These are phyloP conservation scores for Sitophilus oryzae DNA, from an alignment of 1,140 invertebrate genomes.

Conservation along the genomic window DNA sequence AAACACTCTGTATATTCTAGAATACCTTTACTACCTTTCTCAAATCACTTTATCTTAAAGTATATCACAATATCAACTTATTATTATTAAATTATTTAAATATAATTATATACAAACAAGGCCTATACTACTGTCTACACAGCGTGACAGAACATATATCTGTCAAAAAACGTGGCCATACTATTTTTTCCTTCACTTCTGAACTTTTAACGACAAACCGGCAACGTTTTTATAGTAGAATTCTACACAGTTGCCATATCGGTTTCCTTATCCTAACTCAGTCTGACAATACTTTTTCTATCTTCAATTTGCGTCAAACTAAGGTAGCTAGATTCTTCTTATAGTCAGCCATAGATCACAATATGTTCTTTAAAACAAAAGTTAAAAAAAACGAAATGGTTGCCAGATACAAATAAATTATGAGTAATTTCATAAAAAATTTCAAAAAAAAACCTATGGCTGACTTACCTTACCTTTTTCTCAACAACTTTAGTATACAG, in stretches of 20 bases:
- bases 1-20: neutral
- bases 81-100: no score
- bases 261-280: neutral
- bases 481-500: neutral
- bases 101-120: neutral
- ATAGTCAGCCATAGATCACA: no score
- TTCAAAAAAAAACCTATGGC: no score
- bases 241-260: neutral
- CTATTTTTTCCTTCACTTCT: neutral
- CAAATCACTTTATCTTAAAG: neutral
- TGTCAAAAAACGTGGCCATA: neutral
- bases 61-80: no score
- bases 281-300: neutral
- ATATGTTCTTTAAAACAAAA: no score
- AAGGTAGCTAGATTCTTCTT: no score
- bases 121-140: neutral
- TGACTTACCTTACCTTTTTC: no score
- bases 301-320: no score
- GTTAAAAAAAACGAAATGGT: no score
- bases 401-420: no score
- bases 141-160: neutral
- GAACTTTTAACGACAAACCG: no score
- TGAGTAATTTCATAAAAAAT: no score
- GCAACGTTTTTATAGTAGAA: neutral
- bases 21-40: neutral